Base-by-base conservation (phyloP, 2,888 invertebrate species). In the Andricus curvator region DNA sequence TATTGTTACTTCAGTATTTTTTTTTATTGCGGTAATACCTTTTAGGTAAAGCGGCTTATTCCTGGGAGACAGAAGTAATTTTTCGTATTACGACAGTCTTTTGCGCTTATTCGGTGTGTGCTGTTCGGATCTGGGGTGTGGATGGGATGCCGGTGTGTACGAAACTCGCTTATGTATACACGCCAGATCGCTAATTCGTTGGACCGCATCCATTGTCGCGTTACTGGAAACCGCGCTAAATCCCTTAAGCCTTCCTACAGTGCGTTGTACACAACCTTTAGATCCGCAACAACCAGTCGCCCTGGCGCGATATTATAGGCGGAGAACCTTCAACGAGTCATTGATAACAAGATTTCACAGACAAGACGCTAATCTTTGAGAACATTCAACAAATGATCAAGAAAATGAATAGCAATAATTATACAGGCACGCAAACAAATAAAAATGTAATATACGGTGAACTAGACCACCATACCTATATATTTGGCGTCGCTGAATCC, bases 111-210 rank as follows among this genome's bases (percentile, higher is more conserved):
- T 60, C 33, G 20, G 20, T 51, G 37, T 67, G 44, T 67, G 22
- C 41, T 67, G 22, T 56, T 60, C 22, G 37, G 56, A 74, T 74
- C 33, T 74, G 74, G 74, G 22, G 56, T 74, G 56, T 37, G 74
- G 74, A 74, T 74, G 33, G 74, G 22, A 56, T 74, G 33, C 13
- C 56, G 13, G 48, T 70, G 70, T 51, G 29, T 48, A 70, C 70
- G 33, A 56, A 74, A 74, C 33, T 74, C 78, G 82, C 80, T 83
- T 82, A 80, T 78, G 77, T 80, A 67, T 60, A 74, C 80, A 78
- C 74, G 77, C 80, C 80, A 80, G 82, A 84, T 82, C 79, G 84
- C 83, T 83, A 83, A 84, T 84, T 83, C 81, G 81, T 80, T 78
- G 82, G 81, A 84, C 82, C 84, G 79, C 82, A 77, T 83, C 81